Percentiles rank a stretch among this genome's conserved stretches.
phyloP scores from a whole-genome alignment of 2,888 invertebrate genomes.

The Actias luna region DNA sequence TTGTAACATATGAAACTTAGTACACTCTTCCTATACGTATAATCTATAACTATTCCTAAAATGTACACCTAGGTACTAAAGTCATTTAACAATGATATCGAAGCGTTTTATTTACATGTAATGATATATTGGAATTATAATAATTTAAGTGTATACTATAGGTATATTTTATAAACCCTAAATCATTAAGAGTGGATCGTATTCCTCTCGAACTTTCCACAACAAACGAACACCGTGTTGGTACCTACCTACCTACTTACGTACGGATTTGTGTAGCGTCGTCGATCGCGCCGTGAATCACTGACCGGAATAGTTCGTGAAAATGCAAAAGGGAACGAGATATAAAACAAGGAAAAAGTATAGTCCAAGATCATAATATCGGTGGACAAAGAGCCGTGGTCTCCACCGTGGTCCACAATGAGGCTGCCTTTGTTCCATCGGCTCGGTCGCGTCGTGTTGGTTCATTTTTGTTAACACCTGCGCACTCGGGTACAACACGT shows the following conservation, averaged over 20 bases:
- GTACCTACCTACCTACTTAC: background rate
- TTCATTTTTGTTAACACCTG: constrained; percentile 75
- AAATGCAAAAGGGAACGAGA: constrained; percentile 13
- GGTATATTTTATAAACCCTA: background rate
- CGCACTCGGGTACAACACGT: constrained; percentile 48
- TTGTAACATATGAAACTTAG: no score
- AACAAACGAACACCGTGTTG: background rate
- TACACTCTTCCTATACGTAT: no score
- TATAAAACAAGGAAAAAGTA: constrained; percentile 15
- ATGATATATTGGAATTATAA: no score
- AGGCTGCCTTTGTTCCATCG: constrained; percentile 27
- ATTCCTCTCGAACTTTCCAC: background rate
- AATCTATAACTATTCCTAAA: no score
- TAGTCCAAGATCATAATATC: constrained; percentile 51
- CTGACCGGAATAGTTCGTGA: constrained; percentile 30
- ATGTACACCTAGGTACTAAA: no score
- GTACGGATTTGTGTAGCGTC: background rate
- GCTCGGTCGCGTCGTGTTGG: constrained; percentile 33
- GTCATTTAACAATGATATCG: no score
- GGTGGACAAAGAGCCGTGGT: constrained; percentile 25
- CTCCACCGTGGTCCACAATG: constrained; percentile 1
- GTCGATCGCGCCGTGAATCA: background rate
- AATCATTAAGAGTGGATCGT: background rate
- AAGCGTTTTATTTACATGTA: no score
- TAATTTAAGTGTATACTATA: background rate